Evolutionary conservation across 2,888 invertebrate genomes (phyloP).

Genomic region (Tridacna gigas): DNA sequence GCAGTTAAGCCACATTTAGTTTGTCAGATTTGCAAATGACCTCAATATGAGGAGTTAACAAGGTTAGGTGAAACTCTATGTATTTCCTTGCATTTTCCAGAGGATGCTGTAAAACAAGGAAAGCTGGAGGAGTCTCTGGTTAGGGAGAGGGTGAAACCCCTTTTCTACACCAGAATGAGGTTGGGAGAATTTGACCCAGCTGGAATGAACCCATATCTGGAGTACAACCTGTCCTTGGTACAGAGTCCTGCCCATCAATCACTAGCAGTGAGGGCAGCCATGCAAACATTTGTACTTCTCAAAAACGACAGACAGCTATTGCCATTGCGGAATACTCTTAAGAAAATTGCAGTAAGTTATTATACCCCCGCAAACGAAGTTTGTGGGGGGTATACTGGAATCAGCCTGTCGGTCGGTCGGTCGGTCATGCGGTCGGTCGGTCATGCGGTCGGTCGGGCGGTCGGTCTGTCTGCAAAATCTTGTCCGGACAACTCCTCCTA

Average conservation of each 20-base stretch:
- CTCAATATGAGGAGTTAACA: too few species aligned
- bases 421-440: too few species aligned
- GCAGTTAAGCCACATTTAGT: too few species aligned
- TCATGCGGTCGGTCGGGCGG: too few species aligned
- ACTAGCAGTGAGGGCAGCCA: conserved; percentile 76
- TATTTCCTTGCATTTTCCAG: conserved; percentile 36
- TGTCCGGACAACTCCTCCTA: too few species aligned
- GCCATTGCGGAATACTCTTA: conserved; percentile 60
- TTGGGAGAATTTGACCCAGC: conserved; percentile 81
- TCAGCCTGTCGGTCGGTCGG: too few species aligned
- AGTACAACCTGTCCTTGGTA: conserved; percentile 65
- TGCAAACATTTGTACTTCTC: conserved; percentile 79
- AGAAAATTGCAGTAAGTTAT: conserved; percentile 63
- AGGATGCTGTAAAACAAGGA: conserved; percentile 67
- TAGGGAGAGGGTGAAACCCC: conserved; percentile 71
- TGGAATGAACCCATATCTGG: conserved; percentile 77
- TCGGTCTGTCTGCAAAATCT: too few species aligned
- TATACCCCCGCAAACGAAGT: too few species aligned
- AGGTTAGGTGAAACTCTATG: too few species aligned
- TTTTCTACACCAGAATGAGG: conserved; percentile 79
- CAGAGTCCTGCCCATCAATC: conserved; percentile 69
- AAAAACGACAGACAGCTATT: conserved; percentile 70
- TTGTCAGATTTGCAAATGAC: too few species aligned
- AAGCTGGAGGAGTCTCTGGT: conserved; percentile 65
- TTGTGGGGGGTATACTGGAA: too few species aligned